Conservation (phyloP, 37 sponge, comb jelly and placozoan genomes). For the Cliona cf. orientalis region DNA sequence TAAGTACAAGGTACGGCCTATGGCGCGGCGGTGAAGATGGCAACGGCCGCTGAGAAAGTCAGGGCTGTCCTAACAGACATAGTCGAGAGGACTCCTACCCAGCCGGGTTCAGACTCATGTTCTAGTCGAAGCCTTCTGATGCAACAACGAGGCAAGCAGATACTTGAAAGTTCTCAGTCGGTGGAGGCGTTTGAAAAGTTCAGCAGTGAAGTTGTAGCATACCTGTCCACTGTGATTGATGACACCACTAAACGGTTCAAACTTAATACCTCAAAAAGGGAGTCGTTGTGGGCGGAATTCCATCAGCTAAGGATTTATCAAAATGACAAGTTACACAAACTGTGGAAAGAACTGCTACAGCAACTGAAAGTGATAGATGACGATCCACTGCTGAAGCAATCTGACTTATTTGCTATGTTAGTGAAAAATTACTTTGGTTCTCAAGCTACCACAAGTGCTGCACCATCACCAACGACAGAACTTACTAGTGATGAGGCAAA, state of each 20-base stretch:
- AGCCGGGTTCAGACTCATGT: not conserved
- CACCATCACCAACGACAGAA: not conserved
- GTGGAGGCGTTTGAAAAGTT: not conserved
- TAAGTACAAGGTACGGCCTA: no score
- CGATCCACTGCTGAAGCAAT: not conserved
- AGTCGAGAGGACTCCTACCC: not conserved
- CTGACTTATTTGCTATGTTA: not conserved
- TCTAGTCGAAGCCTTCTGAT: not conserved
- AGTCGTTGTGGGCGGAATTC: not conserved
- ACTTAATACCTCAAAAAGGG: not conserved
- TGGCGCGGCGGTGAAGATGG: no score
- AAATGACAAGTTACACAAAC: not conserved
- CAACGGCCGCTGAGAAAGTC: not conserved
- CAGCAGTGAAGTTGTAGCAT: not conserved
- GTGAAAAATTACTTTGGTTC: not conserved
- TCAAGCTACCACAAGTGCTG: not conserved
- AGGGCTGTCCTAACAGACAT: not conserved
- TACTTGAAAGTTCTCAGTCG: not conserved
- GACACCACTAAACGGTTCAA: not conserved
- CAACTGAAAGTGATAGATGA: not conserved
- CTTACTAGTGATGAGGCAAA: constrained; percentile 4
- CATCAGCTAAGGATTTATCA: not conserved
- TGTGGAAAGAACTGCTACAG: not conserved
- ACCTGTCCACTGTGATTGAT: not conserved
- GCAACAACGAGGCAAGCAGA: not conserved